phyloP scores from a whole-genome alignment of 2,888 invertebrate species.

The Archaeoteleia sp. region DNA sequence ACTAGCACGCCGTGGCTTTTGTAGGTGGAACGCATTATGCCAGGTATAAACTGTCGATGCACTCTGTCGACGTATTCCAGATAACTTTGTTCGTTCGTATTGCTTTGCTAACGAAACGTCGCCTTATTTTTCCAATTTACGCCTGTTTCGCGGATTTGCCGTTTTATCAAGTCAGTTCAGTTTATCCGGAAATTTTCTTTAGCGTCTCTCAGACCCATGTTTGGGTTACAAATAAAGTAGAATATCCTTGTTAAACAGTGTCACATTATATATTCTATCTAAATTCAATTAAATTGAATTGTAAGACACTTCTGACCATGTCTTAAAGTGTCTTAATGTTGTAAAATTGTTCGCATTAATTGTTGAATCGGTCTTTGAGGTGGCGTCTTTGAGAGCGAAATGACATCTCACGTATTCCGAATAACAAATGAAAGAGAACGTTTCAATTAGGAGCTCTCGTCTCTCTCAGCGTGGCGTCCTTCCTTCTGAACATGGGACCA shows the following conservation, averaged over 20 bases:
- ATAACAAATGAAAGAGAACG: slow-evolving; percentile 71
- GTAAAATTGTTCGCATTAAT: background rate
- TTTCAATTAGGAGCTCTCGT: slow-evolving; percentile 71
- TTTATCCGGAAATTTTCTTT: no score
- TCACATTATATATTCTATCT: no score
- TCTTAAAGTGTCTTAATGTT: no score
- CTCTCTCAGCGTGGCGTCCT: slow-evolving; percentile 67
- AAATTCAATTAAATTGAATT: no score
- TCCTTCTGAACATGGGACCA: slow-evolving; percentile 10
- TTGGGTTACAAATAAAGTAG: no score
- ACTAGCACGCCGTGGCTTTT: slow-evolving; percentile 35
- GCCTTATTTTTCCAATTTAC: background rate
- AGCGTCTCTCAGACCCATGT: no score
- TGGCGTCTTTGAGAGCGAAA: slow-evolving; percentile 44
- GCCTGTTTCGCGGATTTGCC: no score
- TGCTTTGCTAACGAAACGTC: background rate
- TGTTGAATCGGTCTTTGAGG: background rate
- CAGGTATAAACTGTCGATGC: slow-evolving; percentile 37
- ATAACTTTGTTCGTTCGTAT: slow-evolving; percentile 10
- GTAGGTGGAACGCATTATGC: slow-evolving; percentile 26
- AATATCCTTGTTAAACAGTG: no score
- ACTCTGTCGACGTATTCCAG: slow-evolving; percentile 1
- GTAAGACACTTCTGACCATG: no score
- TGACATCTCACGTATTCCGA: slow-evolving; percentile 64
- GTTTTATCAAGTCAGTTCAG: no score